phyloP scores from a whole-genome alignment of 2,113 vertebrate species.

The Piprites chloris region DNA sequence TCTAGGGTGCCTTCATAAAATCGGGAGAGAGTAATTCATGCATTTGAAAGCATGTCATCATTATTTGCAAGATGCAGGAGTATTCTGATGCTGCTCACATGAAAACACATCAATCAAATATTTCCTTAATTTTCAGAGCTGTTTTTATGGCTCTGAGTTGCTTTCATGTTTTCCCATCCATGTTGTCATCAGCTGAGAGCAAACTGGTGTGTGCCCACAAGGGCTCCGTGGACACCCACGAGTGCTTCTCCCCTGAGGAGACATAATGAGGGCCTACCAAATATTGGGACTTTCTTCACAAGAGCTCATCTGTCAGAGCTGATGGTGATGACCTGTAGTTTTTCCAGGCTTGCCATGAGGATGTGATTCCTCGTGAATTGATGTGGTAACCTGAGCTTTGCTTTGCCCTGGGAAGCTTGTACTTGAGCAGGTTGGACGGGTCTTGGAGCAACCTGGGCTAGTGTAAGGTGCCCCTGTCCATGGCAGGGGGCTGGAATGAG shows the following conservation, averaged over 20 bases:
- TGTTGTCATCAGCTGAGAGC: not conserved
- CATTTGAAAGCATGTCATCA: not conserved
- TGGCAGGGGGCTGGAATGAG: not conserved
- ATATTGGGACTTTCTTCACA: not conserved
- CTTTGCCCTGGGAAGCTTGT: not conserved
- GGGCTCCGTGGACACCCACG: fast-evolving
- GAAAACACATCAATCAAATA: not conserved
- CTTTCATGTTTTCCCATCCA: not conserved
- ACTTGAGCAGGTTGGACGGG: not conserved
- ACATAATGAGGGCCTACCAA: fast-evolving
- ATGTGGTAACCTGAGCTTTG: not conserved
- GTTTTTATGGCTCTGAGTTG: not conserved
- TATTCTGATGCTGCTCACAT: not conserved
- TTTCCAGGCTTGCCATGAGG: not conserved
- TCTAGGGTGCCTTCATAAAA: not conserved
- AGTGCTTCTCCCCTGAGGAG: not conserved
- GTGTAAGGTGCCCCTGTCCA: not conserved
- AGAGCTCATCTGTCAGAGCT: not conserved
- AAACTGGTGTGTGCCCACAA: not conserved
- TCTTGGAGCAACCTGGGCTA: not conserved
- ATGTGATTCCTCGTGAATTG: not conserved
- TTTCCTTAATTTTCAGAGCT: not conserved
- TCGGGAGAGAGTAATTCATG: not conserved
- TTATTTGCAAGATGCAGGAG: not conserved
- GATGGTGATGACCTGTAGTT: not conserved